These are phyloP conservation scores for Chaetodon auriga DNA, from an alignment of 2,113 vertebrate species.

Conservation along the genomic window DNA sequence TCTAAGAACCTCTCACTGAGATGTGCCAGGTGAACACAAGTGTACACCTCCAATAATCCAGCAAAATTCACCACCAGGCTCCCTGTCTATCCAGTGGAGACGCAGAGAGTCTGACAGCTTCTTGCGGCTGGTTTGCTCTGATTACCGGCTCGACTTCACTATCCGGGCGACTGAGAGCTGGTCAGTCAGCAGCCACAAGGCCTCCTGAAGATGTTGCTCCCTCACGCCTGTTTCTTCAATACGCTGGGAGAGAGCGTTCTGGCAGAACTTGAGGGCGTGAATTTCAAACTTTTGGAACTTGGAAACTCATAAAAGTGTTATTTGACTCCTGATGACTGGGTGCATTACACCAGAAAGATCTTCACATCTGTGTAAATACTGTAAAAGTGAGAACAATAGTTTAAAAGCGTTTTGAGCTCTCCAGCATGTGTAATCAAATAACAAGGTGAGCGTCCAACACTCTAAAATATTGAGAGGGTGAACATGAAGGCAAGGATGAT, in stretches of 20 bases:
- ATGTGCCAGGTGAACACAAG: no score
- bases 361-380: neutral
- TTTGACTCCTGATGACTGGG: neutral
- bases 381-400: neutral
- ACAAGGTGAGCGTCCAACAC: neutral
- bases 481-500: conserved; percentile 14
- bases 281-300: neutral
- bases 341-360: neutral
- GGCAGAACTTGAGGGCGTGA: neutral
- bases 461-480: neutral
- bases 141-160: neutral
- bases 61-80: neutral
- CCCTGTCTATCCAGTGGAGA: neutral
- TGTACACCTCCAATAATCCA: neutral
- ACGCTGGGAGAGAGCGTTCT: neutral
- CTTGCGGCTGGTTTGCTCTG: neutral
- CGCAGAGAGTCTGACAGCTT: neutral
- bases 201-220: neutral
- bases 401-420: neutral
- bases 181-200: neutral
- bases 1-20: no score
- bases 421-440: neutral
- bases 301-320: neutral
- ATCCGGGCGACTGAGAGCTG: neutral
- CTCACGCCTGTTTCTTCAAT: neutral